Base-by-base conservation (phyloP, 2,113 vertebrate genomes). In the Psephotus haematonotus region DNA sequence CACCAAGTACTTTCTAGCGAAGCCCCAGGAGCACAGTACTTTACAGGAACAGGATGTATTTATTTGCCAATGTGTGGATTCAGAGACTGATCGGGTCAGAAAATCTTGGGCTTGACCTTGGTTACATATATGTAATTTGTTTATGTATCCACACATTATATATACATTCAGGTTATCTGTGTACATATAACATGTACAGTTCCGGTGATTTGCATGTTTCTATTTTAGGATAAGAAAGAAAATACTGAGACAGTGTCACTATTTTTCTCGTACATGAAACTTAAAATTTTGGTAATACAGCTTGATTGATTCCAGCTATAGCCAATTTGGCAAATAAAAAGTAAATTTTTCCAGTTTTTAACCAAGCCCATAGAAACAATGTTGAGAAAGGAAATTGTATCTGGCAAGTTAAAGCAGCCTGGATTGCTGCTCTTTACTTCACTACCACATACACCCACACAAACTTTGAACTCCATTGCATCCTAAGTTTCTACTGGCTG, bases 351-450 rank as follows among this genome's bases (percentile, higher is more conserved):
- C 68, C 79, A 77, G 4, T 77, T 93, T 96, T 88, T 81, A 67
- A 85, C 65, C 72, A 88, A 86, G 33, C 24, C 80, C 77, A 25
- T 84, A 57, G 95, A 96, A 93, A 85, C 67, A 74, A 52, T 33
- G 9, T 85, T 84, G 69, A 91, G 88, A 96, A 72, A 94, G 96
- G 93, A 96, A 95, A 95, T 95, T 93, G 77, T 88, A 84, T 91
- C 88, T 96, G 93, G 92, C 93, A 96, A 89, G 83, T 91, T 94
- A 93, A 94, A 88, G 80, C 43, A 70, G 65, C 50, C 50, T 94
- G 72, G 82, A 92, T 92, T 64, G 69, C 57, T 75, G 10, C 92
- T 88, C 91, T 94, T 95, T 88, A 86, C 76, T 92, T 96, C 72
- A 46, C 67, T 88, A 77, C 79, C 92, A 63, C 52, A 71, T 60